Conservation (phyloP, 2,888 invertebrate species). For the Rhorus exstirpatorius region DNA sequence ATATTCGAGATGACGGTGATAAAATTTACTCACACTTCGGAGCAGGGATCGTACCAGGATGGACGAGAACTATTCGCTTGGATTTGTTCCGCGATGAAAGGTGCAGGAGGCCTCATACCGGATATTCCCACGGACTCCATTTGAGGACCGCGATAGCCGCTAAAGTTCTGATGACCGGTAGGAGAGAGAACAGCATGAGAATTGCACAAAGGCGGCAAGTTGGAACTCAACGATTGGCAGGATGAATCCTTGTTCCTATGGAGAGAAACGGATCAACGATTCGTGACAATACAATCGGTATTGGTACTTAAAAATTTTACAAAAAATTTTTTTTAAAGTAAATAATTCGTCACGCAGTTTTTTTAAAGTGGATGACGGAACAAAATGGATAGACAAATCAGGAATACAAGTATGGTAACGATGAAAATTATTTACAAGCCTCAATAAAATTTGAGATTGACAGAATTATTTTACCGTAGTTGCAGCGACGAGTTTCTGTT, state of each 20-base stretch:
- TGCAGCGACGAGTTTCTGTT: slow-evolving; percentile 80
- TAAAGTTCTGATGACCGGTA: slow-evolving; percentile 63
- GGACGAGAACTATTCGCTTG: slow-evolving; percentile 86
- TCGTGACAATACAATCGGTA: background rate
- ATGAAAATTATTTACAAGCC: too few species aligned
- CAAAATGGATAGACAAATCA: too few species aligned
- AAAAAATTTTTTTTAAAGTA: too few species aligned
- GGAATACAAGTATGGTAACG: too few species aligned
- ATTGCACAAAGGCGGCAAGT: slow-evolving; percentile 68
- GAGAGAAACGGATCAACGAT: slow-evolving; percentile 22
- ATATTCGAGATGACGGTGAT: background rate
- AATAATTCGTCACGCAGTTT: too few species aligned
- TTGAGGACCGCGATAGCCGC: slow-evolving; percentile 77
- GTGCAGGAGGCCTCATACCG: slow-evolving; percentile 62
- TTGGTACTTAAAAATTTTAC: too few species aligned
- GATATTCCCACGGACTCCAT: slow-evolving; percentile 73
- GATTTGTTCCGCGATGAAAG: slow-evolving; percentile 86
- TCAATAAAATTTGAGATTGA: too few species aligned
- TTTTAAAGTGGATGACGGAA: too few species aligned
- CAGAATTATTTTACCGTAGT: too few species aligned
- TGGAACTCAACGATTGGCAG: slow-evolving; percentile 43
- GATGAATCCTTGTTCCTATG: slow-evolving; percentile 74
- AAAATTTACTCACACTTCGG: slow-evolving; percentile 85
- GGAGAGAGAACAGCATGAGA: slow-evolving; percentile 78
- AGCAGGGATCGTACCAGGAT: slow-evolving; percentile 88